phyloP scores from a whole-genome alignment of 2,797 vertebrate genomes.

The Ambastaia sidthimunki region DNA sequence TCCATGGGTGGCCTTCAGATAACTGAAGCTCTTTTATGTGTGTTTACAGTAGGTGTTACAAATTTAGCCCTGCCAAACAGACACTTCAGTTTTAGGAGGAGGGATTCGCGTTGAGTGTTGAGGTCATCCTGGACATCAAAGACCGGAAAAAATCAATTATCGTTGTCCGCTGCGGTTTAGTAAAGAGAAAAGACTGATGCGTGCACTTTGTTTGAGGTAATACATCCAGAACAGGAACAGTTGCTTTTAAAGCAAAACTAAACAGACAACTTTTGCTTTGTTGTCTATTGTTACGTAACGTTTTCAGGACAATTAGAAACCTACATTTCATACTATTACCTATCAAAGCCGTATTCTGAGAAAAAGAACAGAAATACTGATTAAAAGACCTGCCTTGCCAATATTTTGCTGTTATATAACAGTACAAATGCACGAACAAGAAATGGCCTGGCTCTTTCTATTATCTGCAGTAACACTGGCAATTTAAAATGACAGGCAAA shows the following conservation, averaged over 20 bases:
- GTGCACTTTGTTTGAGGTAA: not conserved
- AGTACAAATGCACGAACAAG: not conserved
- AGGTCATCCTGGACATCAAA: constrained; percentile 40
- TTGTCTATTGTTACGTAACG: not conserved
- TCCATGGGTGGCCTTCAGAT: constrained; percentile 46
- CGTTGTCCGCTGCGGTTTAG: not conserved
- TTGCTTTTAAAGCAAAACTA: not conserved
- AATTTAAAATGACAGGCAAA: not conserved
- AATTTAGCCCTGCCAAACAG: constrained; percentile 31
- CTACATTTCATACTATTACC: not conserved
- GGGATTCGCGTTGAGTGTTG: not conserved
- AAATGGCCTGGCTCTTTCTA: not conserved
- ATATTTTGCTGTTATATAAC: constrained; percentile 6
- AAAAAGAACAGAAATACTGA: not conserved
- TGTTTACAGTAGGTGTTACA: constrained; percentile 46
- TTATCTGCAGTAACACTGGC: not conserved
- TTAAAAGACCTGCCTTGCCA: not conserved
- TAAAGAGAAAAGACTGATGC: not conserved
- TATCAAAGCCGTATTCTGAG: not conserved
- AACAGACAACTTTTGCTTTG: not conserved
- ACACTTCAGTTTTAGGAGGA: constrained; percentile 19
- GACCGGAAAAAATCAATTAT: not conserved
- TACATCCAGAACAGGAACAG: not conserved
- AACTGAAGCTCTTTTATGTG: constrained; percentile 40
- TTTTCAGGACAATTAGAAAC: not conserved